phyloP scores from a whole-genome alignment of 2,113 vertebrate genomes.

The Phrynosoma blainvillii region DNA sequence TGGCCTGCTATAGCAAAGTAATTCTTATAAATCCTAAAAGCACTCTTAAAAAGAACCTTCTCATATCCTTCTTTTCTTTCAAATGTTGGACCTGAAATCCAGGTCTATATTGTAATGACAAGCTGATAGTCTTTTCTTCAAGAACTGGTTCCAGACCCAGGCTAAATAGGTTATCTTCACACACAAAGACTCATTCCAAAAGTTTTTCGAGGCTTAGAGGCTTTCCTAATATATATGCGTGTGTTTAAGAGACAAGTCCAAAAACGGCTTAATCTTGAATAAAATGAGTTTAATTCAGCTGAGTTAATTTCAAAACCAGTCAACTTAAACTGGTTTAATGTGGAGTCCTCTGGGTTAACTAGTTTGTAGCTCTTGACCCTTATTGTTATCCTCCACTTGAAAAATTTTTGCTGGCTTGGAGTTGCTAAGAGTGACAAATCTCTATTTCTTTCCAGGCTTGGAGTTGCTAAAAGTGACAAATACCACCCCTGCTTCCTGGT shows the following conservation, averaged over 20 bases:
- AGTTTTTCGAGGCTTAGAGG: slow-evolving; percentile 31
- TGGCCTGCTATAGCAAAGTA: background rate
- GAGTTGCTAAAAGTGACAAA: slow-evolving; percentile 81
- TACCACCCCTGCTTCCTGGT: slow-evolving; percentile 76
- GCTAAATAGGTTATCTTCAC: slow-evolving; percentile 1
- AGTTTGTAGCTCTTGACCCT: background rate
- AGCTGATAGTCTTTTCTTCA: slow-evolving; percentile 20
- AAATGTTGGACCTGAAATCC: slow-evolving; percentile 17
- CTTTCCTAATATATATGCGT: slow-evolving; percentile 6
- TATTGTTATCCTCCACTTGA: background rate
- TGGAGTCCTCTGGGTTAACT: background rate
- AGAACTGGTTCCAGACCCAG: slow-evolving; percentile 14
- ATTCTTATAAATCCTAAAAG: background rate
- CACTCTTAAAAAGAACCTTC: background rate
- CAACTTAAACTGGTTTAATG: slow-evolving; percentile 23
- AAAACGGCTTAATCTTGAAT: background rate
- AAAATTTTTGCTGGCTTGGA: slow-evolving; percentile 52
- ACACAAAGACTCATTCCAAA: slow-evolving; percentile 36
- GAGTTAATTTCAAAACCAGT: background rate
- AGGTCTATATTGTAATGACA: background rate
- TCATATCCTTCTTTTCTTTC: background rate
- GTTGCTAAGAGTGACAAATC: slow-evolving; percentile 80
- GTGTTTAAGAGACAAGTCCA: background rate
- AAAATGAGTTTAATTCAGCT: background rate
- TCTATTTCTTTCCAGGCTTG: slow-evolving; percentile 54